phyloP scores from a whole-genome alignment of 2,797 vertebrate species.

The Oceanodroma leucorhoa region DNA sequence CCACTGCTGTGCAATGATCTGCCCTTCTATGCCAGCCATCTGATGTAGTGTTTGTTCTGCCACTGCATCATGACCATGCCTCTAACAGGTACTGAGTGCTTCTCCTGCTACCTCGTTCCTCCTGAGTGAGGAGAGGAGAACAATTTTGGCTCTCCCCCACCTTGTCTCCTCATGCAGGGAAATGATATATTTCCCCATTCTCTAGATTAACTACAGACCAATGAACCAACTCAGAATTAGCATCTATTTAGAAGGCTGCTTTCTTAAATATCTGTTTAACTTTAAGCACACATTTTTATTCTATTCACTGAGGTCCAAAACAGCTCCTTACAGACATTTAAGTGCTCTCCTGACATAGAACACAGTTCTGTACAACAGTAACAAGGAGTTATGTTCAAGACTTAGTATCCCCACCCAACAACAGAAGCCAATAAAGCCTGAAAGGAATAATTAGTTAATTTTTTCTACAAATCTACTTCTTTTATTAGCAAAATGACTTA shows the following conservation, averaged over 20 bases:
- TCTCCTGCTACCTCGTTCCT: accelerated
- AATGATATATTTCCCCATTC: not conserved
- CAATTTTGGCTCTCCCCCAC: not conserved
- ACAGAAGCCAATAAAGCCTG: not conserved
- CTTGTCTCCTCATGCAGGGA: not conserved
- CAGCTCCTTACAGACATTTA: not conserved
- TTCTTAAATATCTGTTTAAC: not conserved
- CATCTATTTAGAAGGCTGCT: not conserved
- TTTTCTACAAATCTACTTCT: not conserved
- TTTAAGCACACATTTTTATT: not conserved
- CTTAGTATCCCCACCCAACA: not conserved
- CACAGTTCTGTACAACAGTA: not conserved
- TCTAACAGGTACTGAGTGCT: not conserved
- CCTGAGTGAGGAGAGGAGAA: not conserved
- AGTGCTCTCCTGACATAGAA: not conserved
- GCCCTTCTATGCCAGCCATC: not conserved
- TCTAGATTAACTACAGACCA: not conserved
- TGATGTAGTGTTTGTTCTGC: not conserved
- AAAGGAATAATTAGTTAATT: not conserved
- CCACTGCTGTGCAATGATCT: not conserved
- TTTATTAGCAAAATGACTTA: not conserved
- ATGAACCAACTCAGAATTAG: not conserved
- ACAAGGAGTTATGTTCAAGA: not conserved
- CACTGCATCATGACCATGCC: not conserved
- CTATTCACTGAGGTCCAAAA: not conserved